Conservation (phyloP, 1,140 invertebrate genomes). For the Dermatophagoides farinae region DNA sequence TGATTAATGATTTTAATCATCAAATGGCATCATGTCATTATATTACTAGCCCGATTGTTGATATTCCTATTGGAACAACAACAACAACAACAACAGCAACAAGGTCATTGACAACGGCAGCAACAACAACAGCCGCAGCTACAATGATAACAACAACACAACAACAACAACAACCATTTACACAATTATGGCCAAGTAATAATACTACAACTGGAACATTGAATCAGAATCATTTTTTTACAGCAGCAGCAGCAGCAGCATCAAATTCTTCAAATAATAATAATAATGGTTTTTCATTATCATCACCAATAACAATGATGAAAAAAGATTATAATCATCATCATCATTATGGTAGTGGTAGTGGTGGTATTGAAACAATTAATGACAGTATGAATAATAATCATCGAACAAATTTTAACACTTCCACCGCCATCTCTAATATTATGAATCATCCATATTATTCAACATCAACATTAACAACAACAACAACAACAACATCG, state of each 20-base stretch:
- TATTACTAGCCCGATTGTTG: background rate
- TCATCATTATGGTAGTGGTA: background rate
- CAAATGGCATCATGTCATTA: no score
- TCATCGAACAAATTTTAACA: no score
- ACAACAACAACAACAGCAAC: background rate
- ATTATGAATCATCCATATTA: no score
- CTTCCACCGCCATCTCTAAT: no score
- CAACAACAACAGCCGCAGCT: no score
- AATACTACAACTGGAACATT: background rate
- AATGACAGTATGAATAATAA: no score
- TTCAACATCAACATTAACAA: no score
- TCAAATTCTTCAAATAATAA: background rate
- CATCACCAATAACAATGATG: background rate
- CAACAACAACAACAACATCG: no score
- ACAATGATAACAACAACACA: background rate
- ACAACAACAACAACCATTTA: background rate
- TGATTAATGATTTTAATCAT: no score
- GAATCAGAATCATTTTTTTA: background rate
- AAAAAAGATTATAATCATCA: background rate
- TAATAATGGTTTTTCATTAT: background rate
- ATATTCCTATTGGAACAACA: background rate
- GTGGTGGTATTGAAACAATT: no score
- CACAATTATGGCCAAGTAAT: background rate
- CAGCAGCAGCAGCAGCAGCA: background rate
- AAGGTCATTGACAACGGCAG: no score